Percentiles rank a stretch among this genome's conserved stretches.
Evolutionary conservation across 2,113 vertebrate genomes (phyloP).

Genomic region (Pagrus major): DNA sequence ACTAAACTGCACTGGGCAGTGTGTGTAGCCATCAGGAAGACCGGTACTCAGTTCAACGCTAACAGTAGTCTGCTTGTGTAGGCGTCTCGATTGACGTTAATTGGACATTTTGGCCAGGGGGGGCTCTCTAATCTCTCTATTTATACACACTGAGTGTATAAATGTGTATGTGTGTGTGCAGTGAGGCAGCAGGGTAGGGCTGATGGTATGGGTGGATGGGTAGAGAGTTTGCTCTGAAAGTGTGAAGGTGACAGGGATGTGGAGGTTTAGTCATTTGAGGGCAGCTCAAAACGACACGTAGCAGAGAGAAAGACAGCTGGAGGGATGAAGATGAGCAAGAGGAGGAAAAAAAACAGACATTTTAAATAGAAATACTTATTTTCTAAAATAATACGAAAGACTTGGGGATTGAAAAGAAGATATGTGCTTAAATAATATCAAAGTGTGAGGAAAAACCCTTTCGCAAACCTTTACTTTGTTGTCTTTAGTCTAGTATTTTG

Average conservation of each 20-base stretch:
- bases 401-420: not conserved
- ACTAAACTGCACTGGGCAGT: conserved; percentile 21
- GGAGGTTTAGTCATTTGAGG: conserved; percentile 58
- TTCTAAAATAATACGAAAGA: not conserved
- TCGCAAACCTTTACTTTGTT: too few species aligned
- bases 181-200: conserved; percentile 12
- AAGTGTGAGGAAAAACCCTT: not conserved
- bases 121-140: conserved; percentile 54
- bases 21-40: conserved; percentile 40
- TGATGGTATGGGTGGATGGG: conserved; percentile 47
- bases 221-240: conserved; percentile 46
- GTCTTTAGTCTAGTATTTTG: not conserved
- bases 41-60: conserved; percentile 32
- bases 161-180: conserved; percentile 11
- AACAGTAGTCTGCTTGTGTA: conserved; percentile 46
- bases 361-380: not conserved
- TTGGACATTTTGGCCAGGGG: conserved; percentile 68
- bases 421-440: not conserved
- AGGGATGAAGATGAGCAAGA: conserved; percentile 29
- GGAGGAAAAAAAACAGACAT: not conserved
- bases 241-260: conserved; percentile 65
- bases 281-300: conserved; percentile 43
- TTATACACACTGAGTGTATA: conserved; percentile 55
- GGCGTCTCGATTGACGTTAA: conserved; percentile 63
- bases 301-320: conserved; percentile 28